phyloP scores from a whole-genome alignment of 2,113 vertebrate species.

The Mellivora capensis region DNA sequence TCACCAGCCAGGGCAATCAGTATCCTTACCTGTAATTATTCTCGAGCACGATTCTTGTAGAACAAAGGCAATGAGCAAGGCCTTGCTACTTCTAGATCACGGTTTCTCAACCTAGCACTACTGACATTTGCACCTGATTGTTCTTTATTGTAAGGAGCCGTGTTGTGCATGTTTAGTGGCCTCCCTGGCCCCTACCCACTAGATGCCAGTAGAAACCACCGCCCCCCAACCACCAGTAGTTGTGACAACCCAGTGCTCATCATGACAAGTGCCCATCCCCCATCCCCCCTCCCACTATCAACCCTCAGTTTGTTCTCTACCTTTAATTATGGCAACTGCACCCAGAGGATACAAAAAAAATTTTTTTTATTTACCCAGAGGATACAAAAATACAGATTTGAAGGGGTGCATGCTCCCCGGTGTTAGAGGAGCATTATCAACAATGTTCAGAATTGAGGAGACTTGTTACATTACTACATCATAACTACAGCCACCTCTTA shows the following conservation, averaged over 20 bases:
- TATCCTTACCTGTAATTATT: background rate
- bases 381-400: background rate
- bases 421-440: background rate
- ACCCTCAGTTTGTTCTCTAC: background rate
- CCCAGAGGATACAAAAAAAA: background rate
- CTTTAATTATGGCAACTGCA: background rate
- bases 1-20: background rate
- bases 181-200: background rate
- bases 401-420: background rate
- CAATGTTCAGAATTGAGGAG: background rate
- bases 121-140: background rate
- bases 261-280: background rate
- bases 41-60: background rate
- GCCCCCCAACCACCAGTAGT: fast-evolving
- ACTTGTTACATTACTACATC: background rate
- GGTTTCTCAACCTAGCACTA: background rate
- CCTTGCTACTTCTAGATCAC: background rate
- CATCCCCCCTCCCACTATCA: background rate
- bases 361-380: background rate
- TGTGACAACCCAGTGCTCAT: background rate
- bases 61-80: background rate
- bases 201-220: background rate
- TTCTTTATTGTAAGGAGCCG: background rate
- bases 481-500: background rate
- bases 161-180: background rate